These are phyloP conservation scores for Saguinus imperator DNA, from an alignment of 2,113 vertebrate species.

Conservation along the genomic window DNA sequence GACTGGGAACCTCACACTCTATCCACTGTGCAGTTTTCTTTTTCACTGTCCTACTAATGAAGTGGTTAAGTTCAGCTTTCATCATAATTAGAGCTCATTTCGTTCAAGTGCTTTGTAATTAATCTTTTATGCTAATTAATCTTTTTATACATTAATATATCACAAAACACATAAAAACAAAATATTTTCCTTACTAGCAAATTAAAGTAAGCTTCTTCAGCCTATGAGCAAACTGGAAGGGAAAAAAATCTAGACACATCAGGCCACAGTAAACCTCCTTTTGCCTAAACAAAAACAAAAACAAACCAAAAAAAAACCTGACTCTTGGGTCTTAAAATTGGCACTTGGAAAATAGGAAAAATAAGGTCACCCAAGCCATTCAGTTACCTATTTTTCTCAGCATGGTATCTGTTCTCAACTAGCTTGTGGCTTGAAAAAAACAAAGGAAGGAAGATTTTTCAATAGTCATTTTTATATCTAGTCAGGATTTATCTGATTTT, in stretches of 20 bases:
- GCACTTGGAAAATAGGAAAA: not conserved
- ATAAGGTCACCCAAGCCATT: not conserved
- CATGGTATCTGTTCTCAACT: not conserved
- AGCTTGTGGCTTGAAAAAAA: not conserved
- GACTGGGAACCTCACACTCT: not conserved
- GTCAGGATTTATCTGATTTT: not conserved
- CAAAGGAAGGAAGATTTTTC: not conserved
- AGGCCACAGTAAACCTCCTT: not conserved
- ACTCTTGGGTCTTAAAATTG: not conserved
- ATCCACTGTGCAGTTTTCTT: not conserved
- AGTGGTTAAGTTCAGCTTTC: not conserved
- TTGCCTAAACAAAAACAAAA: not conserved
- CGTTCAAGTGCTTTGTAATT: constrained; percentile 66
- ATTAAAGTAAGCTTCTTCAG: constrained; percentile 40
- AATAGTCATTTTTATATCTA: not conserved
- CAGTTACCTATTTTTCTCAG: not conserved
- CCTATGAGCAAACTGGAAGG: not conserved
- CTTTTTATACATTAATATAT: constrained; percentile 44
- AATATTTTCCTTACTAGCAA: constrained; percentile 45
- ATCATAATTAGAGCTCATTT: constrained; percentile 68
- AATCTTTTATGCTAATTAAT: constrained; percentile 58
- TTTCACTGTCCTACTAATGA: not conserved
- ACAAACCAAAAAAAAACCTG: not conserved
- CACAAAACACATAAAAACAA: constrained; percentile 55
- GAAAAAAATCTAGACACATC: not conserved